A percentile compares a stretch with the other conserved stretches of the same genome.
phyloP scores from a whole-genome alignment of 2,113 vertebrate species.

The Tetrao urogallus region DNA sequence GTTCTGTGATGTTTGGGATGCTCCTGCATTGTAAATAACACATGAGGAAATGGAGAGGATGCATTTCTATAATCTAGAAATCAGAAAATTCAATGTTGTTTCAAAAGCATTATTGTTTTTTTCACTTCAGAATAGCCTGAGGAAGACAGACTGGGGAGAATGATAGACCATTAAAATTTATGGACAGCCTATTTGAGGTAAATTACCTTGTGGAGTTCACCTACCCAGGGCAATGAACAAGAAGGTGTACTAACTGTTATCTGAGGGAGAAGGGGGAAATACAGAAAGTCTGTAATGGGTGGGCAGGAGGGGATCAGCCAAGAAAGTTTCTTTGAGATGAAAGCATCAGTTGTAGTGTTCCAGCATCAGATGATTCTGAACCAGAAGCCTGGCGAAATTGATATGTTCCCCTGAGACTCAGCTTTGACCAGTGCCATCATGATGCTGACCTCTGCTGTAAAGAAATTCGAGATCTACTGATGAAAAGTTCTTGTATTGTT shows the following conservation, averaged over 20 bases:
- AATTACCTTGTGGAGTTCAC: background rate
- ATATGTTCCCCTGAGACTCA: background rate
- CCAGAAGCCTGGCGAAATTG: background rate
- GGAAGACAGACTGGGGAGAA: background rate
- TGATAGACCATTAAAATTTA: background rate
- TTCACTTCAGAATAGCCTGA: background rate
- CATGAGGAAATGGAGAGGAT: background rate
- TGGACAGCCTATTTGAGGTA: background rate
- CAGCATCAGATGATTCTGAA: background rate
- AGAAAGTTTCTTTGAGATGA: background rate
- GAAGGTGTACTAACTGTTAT: background rate
- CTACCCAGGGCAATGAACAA: background rate
- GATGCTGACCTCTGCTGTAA: background rate
- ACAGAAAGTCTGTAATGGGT: background rate
- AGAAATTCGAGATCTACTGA: background rate
- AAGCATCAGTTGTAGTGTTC: background rate
- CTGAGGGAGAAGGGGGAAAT: background rate
- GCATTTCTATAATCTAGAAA: background rate
- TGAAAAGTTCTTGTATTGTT: background rate
- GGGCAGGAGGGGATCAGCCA: background rate
- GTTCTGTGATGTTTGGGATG: background rate
- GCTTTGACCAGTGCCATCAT: background rate
- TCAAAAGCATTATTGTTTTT: background rate
- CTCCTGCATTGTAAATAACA: background rate
- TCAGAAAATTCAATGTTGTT: background rate